Conservation (phyloP, 2,888 invertebrate genomes). For the Cataglyphis cursor region DNA sequence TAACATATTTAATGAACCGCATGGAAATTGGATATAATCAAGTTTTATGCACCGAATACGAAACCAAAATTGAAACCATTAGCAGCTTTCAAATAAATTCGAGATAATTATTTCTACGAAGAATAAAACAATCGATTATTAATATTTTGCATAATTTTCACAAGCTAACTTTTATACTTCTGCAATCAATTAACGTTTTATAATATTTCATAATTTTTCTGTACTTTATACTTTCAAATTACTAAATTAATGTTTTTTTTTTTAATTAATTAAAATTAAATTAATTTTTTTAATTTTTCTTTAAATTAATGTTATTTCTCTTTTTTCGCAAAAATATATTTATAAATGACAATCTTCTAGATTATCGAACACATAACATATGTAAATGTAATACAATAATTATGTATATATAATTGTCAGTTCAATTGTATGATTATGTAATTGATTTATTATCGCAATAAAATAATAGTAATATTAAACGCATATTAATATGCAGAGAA, state of each 20-base stretch:
- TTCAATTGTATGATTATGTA: conserved; percentile 3
- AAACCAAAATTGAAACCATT: neutral
- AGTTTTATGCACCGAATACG: conserved; percentile 14
- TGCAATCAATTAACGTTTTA: neutral
- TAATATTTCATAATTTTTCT: neutral
- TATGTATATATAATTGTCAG: neutral
- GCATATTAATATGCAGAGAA: neutral
- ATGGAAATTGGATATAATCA: conserved; percentile 11
- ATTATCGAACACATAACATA: neutral
- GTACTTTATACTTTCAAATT: neutral
- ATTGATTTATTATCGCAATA: neutral
- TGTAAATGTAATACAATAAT: neutral
- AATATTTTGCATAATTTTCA: conserved; percentile 13
- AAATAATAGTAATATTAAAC: conserved; percentile 1
- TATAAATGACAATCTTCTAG: neutral
- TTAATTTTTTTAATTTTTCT: no score
- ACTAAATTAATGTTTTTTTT: no score
- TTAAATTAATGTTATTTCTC: neutral
- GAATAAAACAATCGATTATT: neutral
- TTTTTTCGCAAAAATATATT: neutral
- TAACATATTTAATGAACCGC: conserved; percentile 16
- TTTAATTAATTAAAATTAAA: no score
- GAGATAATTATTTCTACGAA: neutral
- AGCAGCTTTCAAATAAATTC: conserved; percentile 5
- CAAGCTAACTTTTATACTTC: neutral